These are phyloP conservation scores for Beris chalybata DNA, from an alignment of 2,888 invertebrate species.

Conservation along the genomic window DNA sequence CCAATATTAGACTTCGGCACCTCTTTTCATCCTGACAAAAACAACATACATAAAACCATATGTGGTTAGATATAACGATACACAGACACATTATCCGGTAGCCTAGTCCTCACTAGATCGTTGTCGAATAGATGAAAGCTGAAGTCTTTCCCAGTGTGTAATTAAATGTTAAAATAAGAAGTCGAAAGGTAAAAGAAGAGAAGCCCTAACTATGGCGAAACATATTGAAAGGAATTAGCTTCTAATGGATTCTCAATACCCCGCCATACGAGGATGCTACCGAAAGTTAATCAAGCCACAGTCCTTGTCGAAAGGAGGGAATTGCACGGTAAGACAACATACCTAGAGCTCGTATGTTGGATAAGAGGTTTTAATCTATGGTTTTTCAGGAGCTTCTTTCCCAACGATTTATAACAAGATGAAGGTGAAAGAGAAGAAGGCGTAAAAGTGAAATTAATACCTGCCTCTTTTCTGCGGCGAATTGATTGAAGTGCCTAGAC, in stretches of 20 bases:
- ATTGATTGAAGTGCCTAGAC: no score
- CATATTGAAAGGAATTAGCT: constrained; percentile 10
- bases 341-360: no score
- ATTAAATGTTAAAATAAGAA: constrained; percentile 5
- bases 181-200: constrained; percentile 3
- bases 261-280: constrained; percentile 1
- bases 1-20: constrained; percentile 3
- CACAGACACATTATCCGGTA: not conserved
- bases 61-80: not conserved
- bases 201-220: not conserved
- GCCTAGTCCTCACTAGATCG: not conserved
- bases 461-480: no score
- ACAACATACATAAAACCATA: not conserved
- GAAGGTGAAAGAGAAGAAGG: no score
- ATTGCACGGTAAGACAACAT: no score
- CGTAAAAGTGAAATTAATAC: no score
- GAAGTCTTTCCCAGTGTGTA: constrained; percentile 2
- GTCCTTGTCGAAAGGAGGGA: no score
- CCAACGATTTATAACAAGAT: no score
- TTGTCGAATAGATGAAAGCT: constrained; percentile 7
- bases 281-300: no score
- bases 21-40: not conserved
- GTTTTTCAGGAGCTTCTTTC: no score
- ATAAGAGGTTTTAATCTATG: no score
- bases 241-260: constrained; percentile 11